These are phyloP conservation scores for Acronicta aceris DNA, from an alignment of 2,888 invertebrate species.

Conservation along the genomic window DNA sequence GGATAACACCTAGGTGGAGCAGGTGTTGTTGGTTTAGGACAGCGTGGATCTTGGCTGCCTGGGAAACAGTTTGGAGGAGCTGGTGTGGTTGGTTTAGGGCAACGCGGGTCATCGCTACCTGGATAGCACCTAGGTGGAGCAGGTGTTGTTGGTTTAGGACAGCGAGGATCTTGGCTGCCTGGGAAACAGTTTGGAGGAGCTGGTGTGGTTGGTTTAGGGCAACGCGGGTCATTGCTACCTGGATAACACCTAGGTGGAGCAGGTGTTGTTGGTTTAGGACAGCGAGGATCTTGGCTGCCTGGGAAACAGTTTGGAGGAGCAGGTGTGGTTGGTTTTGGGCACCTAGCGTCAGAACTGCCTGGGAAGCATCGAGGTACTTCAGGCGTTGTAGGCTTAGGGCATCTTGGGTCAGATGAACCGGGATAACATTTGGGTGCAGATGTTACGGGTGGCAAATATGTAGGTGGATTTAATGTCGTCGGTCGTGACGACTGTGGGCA, in stretches of 20 bases:
- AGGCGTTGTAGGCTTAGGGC: slow-evolving; percentile 65
- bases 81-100: slow-evolving; percentile 53
- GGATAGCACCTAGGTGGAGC: slow-evolving; percentile 64
- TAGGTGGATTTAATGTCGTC: slow-evolving; percentile 54
- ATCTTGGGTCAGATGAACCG: slow-evolving; percentile 39
- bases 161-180: slow-evolving; percentile 27
- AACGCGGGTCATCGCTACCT: slow-evolving; percentile 63
- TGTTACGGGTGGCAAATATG: slow-evolving; percentile 63
- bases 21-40: slow-evolving; percentile 65
- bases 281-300: slow-evolving; percentile 41
- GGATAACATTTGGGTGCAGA: slow-evolving; percentile 36
- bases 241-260: slow-evolving; percentile 60
- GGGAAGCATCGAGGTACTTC: slow-evolving; percentile 58
- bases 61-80: slow-evolving; percentile 55
- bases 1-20: slow-evolving; percentile 60
- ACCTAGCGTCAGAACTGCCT: slow-evolving; percentile 60
- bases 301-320: slow-evolving; percentile 50
- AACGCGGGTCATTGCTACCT: slow-evolving; percentile 65
- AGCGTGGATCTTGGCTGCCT: slow-evolving; percentile 47
- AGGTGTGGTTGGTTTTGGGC: slow-evolving; percentile 58
- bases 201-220: slow-evolving; percentile 57
- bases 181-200: slow-evolving; percentile 62
- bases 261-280: slow-evolving; percentile 44
- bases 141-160: slow-evolving; percentile 66
- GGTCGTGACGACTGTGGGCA: slow-evolving; percentile 49